Evolutionary conservation across 2,888 invertebrate species (phyloP).

Genomic region (Microdon myrmicae): DNA sequence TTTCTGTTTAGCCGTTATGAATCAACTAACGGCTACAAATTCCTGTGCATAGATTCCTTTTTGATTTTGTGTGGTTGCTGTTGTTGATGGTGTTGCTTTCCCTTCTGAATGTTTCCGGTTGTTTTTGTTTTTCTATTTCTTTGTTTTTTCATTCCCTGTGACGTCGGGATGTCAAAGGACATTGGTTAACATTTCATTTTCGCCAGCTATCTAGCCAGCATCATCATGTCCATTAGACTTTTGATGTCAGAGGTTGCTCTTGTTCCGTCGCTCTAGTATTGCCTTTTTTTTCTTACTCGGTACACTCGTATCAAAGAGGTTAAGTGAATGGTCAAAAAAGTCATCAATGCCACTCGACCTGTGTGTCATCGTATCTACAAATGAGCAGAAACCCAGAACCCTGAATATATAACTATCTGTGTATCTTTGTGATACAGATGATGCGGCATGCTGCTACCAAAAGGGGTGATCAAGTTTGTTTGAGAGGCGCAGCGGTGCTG

Average conservation of each 20-base stretch:
- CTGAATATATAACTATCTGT: too few species aligned
- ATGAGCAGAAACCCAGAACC: conserved; percentile 17
- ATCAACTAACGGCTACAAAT: conserved; percentile 18
- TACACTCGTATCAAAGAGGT: conserved; percentile 52
- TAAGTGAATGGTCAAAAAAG: conserved; percentile 55
- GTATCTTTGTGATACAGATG: conserved; percentile 6
- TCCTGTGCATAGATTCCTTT: conserved; percentile 18
- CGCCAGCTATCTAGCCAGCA: conserved; percentile 18
- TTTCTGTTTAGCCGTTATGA: too few species aligned
- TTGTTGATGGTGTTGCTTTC: too few species aligned
- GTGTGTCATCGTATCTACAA: conserved; percentile 26
- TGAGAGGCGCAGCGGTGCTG: conserved; percentile 20
- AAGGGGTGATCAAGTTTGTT: conserved; percentile 52
- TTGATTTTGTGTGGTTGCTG: too few species aligned
- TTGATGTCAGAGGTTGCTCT: conserved; percentile 44
- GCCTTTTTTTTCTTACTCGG: conserved; percentile 10
- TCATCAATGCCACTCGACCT: conserved; percentile 47
- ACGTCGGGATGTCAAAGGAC: conserved; percentile 47
- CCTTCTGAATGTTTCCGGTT: too few species aligned
- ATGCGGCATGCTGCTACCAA: conserved; percentile 31
- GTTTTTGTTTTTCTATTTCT: conserved; percentile 15
- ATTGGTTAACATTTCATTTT: conserved; percentile 47
- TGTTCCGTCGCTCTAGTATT: too few species aligned
- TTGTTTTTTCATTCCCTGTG: conserved; percentile 16
- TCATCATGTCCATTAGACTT: conserved; percentile 47